Evolutionary conservation across 1,140 invertebrate species (phyloP).

Genomic region (Cataglyphis hispanica): DNA sequence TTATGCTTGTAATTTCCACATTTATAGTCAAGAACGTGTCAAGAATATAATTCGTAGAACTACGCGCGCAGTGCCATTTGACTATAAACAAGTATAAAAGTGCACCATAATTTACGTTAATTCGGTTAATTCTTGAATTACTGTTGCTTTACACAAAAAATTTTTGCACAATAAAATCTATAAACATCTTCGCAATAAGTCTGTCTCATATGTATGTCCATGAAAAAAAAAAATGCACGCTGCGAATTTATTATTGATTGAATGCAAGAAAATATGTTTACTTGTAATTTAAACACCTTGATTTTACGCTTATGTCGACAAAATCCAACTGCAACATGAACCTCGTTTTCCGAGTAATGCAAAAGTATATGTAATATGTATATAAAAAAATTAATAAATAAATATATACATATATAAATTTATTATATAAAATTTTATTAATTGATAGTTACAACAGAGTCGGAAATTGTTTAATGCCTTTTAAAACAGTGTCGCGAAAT

Average conservation of each 20-base stretch:
- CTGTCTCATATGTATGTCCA: not conserved
- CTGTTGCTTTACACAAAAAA: not conserved
- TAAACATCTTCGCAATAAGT: not conserved
- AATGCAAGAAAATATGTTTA: not conserved
- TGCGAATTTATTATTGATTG: constrained; percentile 25
- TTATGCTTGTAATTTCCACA: constrained; percentile 6
- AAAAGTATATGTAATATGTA: not conserved
- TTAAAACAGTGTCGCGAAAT: not conserved
- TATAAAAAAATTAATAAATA: too few relatives aligned
- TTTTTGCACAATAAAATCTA: not conserved
- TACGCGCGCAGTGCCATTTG: not conserved
- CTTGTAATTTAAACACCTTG: constrained; percentile 6
- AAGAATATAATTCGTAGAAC: not conserved
- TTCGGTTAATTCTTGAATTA: constrained; percentile 2
- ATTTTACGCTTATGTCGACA: constrained; percentile 3
- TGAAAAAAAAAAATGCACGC: not conserved
- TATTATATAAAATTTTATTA: constrained; percentile 27
- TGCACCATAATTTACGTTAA: not conserved
- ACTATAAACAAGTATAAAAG: not conserved
- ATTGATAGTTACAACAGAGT: not conserved
- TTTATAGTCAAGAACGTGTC: not conserved
- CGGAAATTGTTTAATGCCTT: constrained; percentile 4
- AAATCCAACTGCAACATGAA: not conserved
- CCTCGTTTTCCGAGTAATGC: not conserved
- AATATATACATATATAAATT: too few relatives aligned